A percentile compares a stretch with the other conserved stretches of the same genome.
Evolutionary conservation across 2,113 vertebrate genomes (phyloP).

Genomic region (Phaethon lepturus): DNA sequence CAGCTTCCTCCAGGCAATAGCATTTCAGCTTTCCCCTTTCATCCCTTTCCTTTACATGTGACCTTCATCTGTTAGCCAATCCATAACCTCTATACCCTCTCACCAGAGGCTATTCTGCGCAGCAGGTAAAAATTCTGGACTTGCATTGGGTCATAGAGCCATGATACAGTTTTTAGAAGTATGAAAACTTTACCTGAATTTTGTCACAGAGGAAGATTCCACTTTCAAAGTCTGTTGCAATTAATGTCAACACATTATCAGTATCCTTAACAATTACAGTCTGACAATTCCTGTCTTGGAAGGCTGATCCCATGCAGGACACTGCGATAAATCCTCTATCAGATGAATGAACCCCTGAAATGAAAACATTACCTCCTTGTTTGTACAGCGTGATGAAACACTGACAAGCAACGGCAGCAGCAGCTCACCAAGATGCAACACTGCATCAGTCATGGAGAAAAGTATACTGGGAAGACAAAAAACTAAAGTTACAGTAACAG

Average conservation of each 20-base stretch:
- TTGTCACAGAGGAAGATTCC: not conserved
- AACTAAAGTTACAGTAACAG: not conserved
- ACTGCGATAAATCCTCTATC: not conserved
- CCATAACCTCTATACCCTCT: not conserved
- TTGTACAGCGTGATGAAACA: not conserved
- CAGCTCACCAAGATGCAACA: not conserved
- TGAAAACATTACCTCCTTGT: not conserved
- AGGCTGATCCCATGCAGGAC: not conserved
- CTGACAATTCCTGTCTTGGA: not conserved
- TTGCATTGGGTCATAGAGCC: not conserved
- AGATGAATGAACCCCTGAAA: not conserved
- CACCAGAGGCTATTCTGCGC: not conserved
- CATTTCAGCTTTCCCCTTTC: not conserved
- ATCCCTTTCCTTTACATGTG: not conserved
- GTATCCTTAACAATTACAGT: not conserved
- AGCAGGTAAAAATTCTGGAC: not conserved
- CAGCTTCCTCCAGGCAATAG: not conserved
- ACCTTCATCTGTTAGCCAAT: not conserved
- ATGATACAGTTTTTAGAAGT: not conserved
- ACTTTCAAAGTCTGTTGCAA: not conserved
- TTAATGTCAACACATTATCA: not conserved
- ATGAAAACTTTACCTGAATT: not conserved
- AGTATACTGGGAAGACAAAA: not conserved
- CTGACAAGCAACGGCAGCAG: not conserved
- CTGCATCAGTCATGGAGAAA: not conserved